Base-by-base conservation (phyloP, 2,113 vertebrate genomes). In the Oncorhynchus kisutch region DNA sequence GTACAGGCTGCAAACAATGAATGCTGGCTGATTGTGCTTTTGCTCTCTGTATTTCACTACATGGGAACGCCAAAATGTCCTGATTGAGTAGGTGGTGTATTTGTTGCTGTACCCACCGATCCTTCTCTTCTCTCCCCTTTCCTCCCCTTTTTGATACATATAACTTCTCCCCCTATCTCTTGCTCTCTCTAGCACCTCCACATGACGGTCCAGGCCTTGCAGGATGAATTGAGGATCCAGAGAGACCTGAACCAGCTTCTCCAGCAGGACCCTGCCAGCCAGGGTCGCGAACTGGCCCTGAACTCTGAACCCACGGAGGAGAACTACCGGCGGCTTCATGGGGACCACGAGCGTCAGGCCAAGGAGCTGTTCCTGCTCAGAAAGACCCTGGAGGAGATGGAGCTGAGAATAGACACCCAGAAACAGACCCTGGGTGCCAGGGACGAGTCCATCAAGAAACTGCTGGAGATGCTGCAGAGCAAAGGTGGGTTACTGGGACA, bases 371-470 rank as follows among this genome's bases (percentile, higher is more conserved):
- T 98, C 83, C 95, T 99, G 68, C 93, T 99, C 0, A 94, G 97
- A 11, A 99, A 98, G 90, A 99, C 98, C 20, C 87, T 99, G 78
- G 97, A 99, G 87, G 98, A 99, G 90, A 99, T 99, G 98, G 98
- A 99, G 73, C 89, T 99, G 78, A 94, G 98, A 16, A 97, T 99
- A 25, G 97, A 99, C 87, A 98, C 97, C 0, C 98, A 99, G 88
- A 97, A 99, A 80, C 98, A 99, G 91, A 99, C 98, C 3, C 85
- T 99, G 34, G 94, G 88, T 18, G 97, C 98, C 11, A 93, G 98
- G 0, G 98, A 99, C 7, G 98, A 99, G 81, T 99, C 98, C 74
- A 98, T 99, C 85, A 99, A 99, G 89, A 99, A 99, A 88, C 96
- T 99, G 62, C 90, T 99, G 89, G 98, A 99, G 92, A 99, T 99